Evolutionary conservation across 2,797 vertebrate genomes (phyloP).

Genomic region (Rhabdophis nuchalis): DNA sequence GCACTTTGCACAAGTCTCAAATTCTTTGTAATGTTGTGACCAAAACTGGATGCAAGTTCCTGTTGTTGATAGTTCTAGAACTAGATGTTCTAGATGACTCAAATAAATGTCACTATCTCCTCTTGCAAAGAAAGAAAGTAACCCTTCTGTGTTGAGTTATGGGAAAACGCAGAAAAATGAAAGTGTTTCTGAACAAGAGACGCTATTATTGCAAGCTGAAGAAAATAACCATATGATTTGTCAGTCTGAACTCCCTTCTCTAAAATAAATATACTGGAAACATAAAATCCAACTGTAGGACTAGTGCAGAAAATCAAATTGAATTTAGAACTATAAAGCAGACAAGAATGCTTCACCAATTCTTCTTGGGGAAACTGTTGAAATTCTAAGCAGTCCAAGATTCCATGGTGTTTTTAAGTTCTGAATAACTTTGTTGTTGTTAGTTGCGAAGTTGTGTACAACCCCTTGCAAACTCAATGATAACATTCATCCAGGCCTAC

Average conservation of each 20-base stretch:
- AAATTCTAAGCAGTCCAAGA: background rate
- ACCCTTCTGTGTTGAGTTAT: background rate
- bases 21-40: background rate
- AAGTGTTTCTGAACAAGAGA: background rate
- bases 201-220: background rate
- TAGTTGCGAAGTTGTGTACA: too few species aligned
- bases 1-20: background rate
- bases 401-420: background rate
- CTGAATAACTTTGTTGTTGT: background rate
- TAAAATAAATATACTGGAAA: background rate
- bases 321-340: background rate
- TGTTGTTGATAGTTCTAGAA: background rate
- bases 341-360: background rate
- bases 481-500: too few species aligned
- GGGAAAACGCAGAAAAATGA: background rate
- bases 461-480: too few species aligned
- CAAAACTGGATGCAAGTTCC: background rate
- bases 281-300: background rate
- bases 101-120: background rate
- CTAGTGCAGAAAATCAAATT: background rate
- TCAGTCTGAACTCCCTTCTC: background rate
- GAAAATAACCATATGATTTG: background rate
- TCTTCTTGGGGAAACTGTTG: background rate
- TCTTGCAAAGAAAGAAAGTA: background rate
- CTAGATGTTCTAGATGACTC: background rate